Evolutionary conservation across 2,888 invertebrate genomes (phyloP).

Genomic region (Drosophila paracracens): DNA sequence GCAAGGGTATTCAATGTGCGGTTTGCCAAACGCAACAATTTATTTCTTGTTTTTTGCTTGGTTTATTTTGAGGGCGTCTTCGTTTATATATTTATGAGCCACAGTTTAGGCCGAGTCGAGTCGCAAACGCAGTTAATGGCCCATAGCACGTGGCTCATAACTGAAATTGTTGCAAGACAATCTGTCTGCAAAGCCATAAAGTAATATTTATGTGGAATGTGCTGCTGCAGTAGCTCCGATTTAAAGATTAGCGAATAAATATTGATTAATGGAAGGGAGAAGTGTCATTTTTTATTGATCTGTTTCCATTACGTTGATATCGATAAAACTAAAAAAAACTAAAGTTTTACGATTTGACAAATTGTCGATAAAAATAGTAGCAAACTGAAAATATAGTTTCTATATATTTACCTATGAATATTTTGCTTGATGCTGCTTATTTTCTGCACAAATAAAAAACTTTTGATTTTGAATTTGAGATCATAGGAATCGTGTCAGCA

Average conservation of each 20-base stretch:
- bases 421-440: background rate
- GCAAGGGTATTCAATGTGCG: background rate
- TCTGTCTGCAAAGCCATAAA: conserved; percentile 32
- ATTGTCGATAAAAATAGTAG: background rate
- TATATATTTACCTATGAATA: background rate
- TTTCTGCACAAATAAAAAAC: background rate
- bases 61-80: background rate
- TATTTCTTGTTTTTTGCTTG: background rate
- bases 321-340: background rate
- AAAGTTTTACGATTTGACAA: background rate
- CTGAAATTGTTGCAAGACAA: conserved; percentile 17
- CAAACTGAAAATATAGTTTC: background rate
- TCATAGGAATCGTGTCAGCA: conserved; percentile 11
- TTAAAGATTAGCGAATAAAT: background rate
- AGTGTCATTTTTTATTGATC: background rate
- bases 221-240: conserved; percentile 12
- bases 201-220: conserved; percentile 26
- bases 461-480: background rate
- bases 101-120: conserved; percentile 14
- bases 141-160: conserved; percentile 43
- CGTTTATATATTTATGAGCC: conserved; percentile 17
- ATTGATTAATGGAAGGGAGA: background rate
- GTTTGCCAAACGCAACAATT: background rate
- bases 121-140: conserved; percentile 29
- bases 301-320: too few species aligned